Conservation (phyloP, 1,140 invertebrate genomes). For the Marisa cornuarietis region DNA sequence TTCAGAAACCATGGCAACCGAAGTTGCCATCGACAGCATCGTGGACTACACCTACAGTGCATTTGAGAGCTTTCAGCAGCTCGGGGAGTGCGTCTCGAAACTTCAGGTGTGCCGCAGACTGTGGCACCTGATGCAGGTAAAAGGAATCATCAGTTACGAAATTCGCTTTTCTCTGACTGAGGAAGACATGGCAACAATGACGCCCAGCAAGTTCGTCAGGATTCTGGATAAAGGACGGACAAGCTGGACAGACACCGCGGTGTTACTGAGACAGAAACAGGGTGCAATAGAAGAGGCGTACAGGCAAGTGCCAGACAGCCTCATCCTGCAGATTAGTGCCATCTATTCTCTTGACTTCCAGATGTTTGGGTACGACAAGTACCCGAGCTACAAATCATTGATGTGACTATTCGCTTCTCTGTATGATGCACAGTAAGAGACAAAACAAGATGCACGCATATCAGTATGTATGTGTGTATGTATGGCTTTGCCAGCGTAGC, state of each 20-base stretch:
- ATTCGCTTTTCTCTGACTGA: background rate
- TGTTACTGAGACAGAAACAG: conserved; percentile 12
- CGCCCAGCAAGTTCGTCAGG: background rate
- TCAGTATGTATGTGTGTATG: no score
- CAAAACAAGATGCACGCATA: no score
- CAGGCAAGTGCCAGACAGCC: background rate
- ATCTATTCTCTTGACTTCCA: conserved; percentile 4
- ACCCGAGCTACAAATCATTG: background rate
- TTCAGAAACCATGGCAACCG: background rate
- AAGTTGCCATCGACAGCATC: conserved; percentile 11
- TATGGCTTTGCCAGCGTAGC: no score
- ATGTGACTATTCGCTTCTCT: background rate
- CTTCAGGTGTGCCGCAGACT: conserved; percentile 9
- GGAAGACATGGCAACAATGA: conserved; percentile 1
- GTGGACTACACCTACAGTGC: conserved; percentile 15
- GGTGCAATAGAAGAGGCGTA: conserved; percentile 18
- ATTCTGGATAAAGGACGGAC: background rate
- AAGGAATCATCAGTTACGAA: conserved; percentile 24
- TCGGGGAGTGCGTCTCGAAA: background rate
- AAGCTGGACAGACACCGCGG: background rate
- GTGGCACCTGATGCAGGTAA: conserved; percentile 22
- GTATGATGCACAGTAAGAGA: no score
- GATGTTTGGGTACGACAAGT: conserved; percentile 21
- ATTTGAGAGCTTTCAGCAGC: background rate
- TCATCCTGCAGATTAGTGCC: background rate